Base-by-base conservation (phyloP, 92 coral and sea anemone species). In the Phenganax stokvisi region DNA sequence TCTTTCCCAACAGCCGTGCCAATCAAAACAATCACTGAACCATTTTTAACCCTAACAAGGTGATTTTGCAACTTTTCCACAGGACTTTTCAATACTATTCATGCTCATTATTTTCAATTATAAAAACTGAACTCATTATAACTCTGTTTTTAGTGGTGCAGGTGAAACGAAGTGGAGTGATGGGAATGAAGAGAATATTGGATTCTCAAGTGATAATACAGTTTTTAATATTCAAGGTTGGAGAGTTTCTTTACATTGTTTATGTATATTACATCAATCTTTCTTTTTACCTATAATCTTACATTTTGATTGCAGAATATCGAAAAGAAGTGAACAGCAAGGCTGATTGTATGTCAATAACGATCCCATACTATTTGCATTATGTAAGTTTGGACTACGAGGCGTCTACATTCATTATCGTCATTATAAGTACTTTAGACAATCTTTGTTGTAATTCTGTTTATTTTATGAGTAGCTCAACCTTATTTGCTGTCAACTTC, bases 1-100 rank as follows among this genome's bases (percentile, higher is more conserved):
- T 77, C 98, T 53, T 91, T 94, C 65, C 90, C 98, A n/a, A 87
- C 88, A 4, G 87, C 97, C 5, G 91, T 89, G n/a, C 97, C 97
- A 75, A 92, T 94, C 53, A 89, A 90, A 75, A 89, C 88, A 67
- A 55, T 91, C 65, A 71, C 81, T 51, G 74, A 87, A 47, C 91
- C 98, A 7, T 91, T 94, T 81, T 87, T 94, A 25, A 75, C 86
- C 60, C 86, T 94, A 3, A 91, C 97, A 81, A 89, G 98, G 98
- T 94, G 15, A 10, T 4, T 20, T 15, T 3, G 1, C 30, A 12
- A n/a, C 56, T 52, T 54, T 37, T 65, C 27, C 29, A 20, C 31
- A 17, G 51, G 15, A 7, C 56, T 30, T 57, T 73, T 64, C 0
- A 75, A 76, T 9, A 51, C 15, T 58, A 84, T 61, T 20, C 51